Conservation (phyloP, 2,797 vertebrate species). For the Liparis tanakae region DNA sequence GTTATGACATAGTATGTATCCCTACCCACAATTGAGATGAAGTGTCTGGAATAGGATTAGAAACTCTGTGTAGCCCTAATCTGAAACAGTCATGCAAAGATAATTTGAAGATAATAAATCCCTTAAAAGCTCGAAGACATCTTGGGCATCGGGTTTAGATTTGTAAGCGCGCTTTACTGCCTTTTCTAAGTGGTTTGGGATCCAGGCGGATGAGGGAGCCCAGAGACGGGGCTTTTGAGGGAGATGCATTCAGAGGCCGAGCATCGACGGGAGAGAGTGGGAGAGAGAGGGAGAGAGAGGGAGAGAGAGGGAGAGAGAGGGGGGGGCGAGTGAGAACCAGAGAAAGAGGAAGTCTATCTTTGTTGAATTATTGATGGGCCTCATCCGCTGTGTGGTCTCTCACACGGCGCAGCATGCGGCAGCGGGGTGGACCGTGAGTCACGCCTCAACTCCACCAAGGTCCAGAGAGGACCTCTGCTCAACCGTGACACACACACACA, state of each 20-base stretch:
- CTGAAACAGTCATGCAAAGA: constrained; percentile 36
- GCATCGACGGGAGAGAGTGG: constrained; percentile 5
- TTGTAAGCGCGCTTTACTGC: constrained; percentile 19
- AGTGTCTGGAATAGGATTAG: constrained; percentile 37
- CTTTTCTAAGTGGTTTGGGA: constrained; percentile 53
- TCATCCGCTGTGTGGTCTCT: constrained; percentile 72
- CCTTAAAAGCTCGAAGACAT: constrained; percentile 54
- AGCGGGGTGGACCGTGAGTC: constrained; percentile 65
- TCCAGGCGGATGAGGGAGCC: neutral
- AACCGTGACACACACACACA: constrained; percentile 28
- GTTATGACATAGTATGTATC: constrained; percentile 13
- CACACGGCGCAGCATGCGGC: constrained; percentile 57
- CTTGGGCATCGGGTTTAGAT: constrained; percentile 41
- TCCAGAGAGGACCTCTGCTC: constrained; percentile 41
- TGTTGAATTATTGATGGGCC: constrained; percentile 83
- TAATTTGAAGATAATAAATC: constrained; percentile 36
- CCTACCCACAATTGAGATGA: constrained; percentile 5
- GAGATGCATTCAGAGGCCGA: constrained; percentile 55
- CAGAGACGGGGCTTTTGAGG: constrained; percentile 40
- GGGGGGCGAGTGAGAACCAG: constrained; percentile 2
- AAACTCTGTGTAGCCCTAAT: constrained; percentile 26
- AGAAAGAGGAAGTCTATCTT: constrained; percentile 64
- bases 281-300: neutral
- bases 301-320: constrained; percentile 23
- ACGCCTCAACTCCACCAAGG: constrained; percentile 46